Conservation (phyloP, 2,888 invertebrate genomes). For the Cataglyphis cursor region DNA sequence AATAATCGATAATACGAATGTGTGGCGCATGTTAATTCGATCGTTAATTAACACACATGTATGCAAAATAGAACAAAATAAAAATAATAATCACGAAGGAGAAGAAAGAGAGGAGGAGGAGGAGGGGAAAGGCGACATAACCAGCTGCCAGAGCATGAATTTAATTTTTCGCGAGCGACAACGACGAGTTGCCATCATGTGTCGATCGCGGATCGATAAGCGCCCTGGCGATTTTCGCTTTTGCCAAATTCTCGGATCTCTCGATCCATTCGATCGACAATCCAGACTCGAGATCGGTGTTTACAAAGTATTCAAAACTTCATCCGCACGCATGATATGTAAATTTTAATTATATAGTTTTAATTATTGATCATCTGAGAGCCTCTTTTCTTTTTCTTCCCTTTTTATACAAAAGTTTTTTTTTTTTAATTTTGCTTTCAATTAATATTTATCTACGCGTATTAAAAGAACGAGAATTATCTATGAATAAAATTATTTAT, state of each 20-base stretch:
- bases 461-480: not conserved
- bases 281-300: not conserved
- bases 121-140: not conserved
- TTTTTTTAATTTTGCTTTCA: not conserved
- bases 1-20: not conserved
- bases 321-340: conserved; percentile 37
- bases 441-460: not conserved
- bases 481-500: not conserved
- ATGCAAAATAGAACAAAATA: conserved; percentile 9
- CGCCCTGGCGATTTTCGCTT: conserved; percentile 62
- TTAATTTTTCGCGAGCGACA: conserved; percentile 25
- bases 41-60: not conserved
- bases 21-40: not conserved
- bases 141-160: conserved; percentile 36
- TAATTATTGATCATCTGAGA: not conserved
- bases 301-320: conserved; percentile 10
- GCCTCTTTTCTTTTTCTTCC: not conserved
- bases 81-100: conserved; percentile 18
- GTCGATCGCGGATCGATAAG: conserved; percentile 61
- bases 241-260: conserved; percentile 57
- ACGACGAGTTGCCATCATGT: not conserved
- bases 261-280: conserved; percentile 6
- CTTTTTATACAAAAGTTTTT: no score
- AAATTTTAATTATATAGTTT: conserved; percentile 42
- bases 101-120: not conserved